phyloP scores from a whole-genome alignment of 2,113 vertebrate species.

The Ailuropoda melanoleuca region DNA sequence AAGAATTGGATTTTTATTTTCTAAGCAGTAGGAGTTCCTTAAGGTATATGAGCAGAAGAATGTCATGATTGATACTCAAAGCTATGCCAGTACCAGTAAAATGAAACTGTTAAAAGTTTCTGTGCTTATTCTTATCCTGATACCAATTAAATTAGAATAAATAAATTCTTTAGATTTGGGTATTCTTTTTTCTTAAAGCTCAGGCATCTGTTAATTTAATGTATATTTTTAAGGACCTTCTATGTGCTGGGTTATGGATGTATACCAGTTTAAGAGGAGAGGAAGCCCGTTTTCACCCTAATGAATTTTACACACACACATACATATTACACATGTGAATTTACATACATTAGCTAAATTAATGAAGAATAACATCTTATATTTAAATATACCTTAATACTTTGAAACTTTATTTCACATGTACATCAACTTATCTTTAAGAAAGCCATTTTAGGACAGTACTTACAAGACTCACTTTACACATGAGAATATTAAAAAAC shows the following conservation, averaged over 20 bases:
- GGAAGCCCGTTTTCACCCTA: neutral
- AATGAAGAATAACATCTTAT: neutral
- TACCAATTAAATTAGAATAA: constrained; percentile 36
- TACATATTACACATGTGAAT: neutral
- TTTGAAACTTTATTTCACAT: neutral
- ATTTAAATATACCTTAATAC: neutral
- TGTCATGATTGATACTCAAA: neutral
- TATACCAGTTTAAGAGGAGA: neutral
- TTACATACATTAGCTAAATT: neutral
- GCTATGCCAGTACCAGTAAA: constrained; percentile 18
- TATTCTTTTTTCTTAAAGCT: neutral
- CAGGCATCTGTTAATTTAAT: neutral
- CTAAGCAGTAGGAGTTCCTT: constrained; percentile 34
- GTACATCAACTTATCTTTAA: neutral
- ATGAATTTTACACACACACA: neutral
- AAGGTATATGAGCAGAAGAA: neutral
- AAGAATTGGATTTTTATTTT: constrained; percentile 39
- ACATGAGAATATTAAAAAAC: neutral
- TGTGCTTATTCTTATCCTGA: constrained; percentile 8
- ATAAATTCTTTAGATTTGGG: neutral
- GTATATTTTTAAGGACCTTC: neutral
- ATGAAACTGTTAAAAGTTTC: constrained; percentile 17
- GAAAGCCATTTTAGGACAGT: neutral
- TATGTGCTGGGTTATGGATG: neutral
- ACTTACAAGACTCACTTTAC: neutral